These are phyloP conservation scores for Elanoides forficatus DNA, from an alignment of 2,113 vertebrate genomes.

Conservation along the genomic window DNA sequence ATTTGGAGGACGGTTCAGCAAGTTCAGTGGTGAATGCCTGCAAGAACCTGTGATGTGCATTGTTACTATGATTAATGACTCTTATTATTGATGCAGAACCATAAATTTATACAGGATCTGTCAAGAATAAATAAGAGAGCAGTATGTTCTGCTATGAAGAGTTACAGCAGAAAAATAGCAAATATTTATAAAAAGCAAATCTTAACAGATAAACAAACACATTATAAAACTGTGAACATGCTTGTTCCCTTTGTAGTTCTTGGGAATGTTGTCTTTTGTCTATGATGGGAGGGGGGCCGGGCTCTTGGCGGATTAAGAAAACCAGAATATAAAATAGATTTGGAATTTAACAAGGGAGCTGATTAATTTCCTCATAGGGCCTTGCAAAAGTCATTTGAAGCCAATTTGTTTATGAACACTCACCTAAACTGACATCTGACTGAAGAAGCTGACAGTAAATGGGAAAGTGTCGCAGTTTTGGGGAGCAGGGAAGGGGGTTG, in stretches of 20 bases:
- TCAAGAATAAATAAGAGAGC: not conserved
- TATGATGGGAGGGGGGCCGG: not conserved
- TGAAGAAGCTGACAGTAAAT: not conserved
- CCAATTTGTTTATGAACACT: not conserved
- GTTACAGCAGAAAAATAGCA: not conserved
- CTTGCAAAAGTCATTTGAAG: not conserved
- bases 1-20: not conserved
- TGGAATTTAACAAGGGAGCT: not conserved
- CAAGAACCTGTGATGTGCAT: not conserved
- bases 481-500: not conserved
- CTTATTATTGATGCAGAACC: conserved; percentile 14
- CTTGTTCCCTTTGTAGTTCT: not conserved
- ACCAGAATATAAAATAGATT: not conserved
- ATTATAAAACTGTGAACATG: not conserved
- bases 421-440: not conserved
- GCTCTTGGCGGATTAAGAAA: not conserved
- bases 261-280: not conserved
- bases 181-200: not conserved
- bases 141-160: not conserved
- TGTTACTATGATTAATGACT: conserved; percentile 35
- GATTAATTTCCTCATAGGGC: not conserved
- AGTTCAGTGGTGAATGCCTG: not conserved
- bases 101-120: not conserved
- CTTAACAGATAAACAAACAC: not conserved
- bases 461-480: not conserved